A percentile compares a stretch with the other conserved stretches of the same genome.
phyloP scores from a whole-genome alignment of 2,797 vertebrate genomes.

The Neoniphon sammara region DNA sequence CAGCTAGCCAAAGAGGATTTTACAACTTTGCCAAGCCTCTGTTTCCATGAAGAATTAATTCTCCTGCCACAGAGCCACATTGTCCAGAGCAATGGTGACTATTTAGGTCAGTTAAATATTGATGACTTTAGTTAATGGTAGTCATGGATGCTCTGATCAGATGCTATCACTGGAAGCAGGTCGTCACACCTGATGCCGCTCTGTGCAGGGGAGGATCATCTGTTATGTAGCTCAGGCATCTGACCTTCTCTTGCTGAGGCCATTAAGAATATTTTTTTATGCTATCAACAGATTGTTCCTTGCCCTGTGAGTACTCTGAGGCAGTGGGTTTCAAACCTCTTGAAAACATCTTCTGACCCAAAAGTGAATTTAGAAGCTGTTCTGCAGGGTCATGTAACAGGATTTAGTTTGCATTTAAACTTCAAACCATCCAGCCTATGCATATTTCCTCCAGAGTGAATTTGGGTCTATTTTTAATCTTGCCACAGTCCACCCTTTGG shows the following conservation, averaged over 20 bases:
- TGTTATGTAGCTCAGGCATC: constrained; percentile 42
- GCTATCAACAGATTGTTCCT: constrained; percentile 34
- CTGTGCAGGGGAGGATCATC: constrained; percentile 10
- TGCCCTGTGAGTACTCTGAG: background rate
- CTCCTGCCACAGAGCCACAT: no score
- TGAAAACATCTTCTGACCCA: constrained; percentile 20
- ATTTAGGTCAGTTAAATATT: constrained; percentile 58
- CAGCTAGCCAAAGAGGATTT: no score
- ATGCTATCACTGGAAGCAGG: constrained; percentile 32
- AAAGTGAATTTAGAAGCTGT: constrained; percentile 15
- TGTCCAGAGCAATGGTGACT: no score
- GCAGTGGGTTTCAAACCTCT: constrained; percentile 13
- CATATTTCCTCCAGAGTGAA: background rate
- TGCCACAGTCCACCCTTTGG: background rate
- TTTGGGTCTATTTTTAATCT: constrained; percentile 28
- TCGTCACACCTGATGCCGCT: constrained; percentile 58
- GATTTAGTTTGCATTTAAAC: constrained; percentile 11
- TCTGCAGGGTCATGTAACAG: constrained; percentile 1
- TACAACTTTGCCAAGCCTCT: no score
- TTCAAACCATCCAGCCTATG: background rate
- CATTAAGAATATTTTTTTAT: constrained; percentile 61
- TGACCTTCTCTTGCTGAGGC: constrained; percentile 39
- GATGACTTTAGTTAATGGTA: constrained; percentile 48
- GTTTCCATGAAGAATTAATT: no score
- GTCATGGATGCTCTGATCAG: constrained; percentile 31